phyloP scores from a whole-genome alignment of 2,797 vertebrate species.

The Psittacula derbiana region DNA sequence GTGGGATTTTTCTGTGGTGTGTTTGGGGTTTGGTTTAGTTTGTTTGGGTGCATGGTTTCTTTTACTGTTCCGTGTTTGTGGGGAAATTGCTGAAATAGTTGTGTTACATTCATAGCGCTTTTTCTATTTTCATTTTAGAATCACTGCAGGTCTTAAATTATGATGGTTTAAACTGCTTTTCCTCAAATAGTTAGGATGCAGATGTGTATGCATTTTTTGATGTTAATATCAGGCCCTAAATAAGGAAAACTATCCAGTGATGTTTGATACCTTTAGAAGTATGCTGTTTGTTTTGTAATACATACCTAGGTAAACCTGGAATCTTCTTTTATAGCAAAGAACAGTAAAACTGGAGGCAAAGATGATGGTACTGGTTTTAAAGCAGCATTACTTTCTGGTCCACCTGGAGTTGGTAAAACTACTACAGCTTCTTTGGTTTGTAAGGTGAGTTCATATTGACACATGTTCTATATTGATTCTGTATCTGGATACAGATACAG shows the following conservation, averaged over 20 bases:
- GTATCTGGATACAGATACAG: not conserved
- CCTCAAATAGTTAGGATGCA: not conserved
- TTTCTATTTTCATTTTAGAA: not conserved
- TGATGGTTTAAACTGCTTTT: not conserved
- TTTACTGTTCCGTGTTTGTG: not conserved
- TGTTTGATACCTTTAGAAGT: not conserved
- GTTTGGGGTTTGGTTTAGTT: not conserved
- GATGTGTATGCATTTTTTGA: not conserved
- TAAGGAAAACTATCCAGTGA: not conserved
- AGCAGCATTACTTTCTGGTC: constrained; percentile 94
- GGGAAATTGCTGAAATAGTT: not conserved
- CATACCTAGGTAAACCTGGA: not conserved
- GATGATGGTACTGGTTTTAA: constrained; percentile 88
- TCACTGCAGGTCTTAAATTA: not conserved
- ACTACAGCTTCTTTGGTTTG: constrained; percentile 94
- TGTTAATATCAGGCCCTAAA: not conserved
- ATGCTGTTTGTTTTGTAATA: not conserved
- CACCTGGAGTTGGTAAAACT: constrained; percentile 97
- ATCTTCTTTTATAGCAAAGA: constrained; percentile 64
- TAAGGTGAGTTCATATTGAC: constrained; percentile 80
- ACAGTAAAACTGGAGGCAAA: constrained; percentile 84
- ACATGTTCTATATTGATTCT: not conserved
- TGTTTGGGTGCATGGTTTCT: not conserved
- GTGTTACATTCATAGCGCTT: not conserved
- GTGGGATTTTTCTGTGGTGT: not conserved